These are phyloP conservation scores for Tupaia chinensis DNA, from an alignment of 2,113 vertebrate genomes.

Conservation along the genomic window DNA sequence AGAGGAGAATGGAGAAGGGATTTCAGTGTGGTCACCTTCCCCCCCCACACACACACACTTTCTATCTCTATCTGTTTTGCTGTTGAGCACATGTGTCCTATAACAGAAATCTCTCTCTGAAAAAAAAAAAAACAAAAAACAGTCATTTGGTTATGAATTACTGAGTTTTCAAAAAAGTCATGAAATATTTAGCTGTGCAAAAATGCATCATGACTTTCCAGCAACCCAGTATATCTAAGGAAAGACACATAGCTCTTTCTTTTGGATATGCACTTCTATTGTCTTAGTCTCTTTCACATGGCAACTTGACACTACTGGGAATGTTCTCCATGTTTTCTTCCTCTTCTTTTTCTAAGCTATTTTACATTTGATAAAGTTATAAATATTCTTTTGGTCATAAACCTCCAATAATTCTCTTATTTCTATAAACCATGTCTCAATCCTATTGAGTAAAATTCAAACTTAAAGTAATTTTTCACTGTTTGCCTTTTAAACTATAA, in stretches of 20 bases:
- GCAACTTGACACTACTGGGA: background rate
- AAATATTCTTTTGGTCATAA: background rate
- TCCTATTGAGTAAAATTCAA: background rate
- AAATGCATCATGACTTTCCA: too few relatives aligned
- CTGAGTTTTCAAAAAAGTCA: too few relatives aligned
- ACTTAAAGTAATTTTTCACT: background rate
- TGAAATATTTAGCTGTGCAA: too few relatives aligned
- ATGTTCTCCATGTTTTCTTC: background rate
- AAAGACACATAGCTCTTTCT: background rate
- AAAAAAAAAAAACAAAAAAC: too few relatives aligned
- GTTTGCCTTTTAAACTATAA: background rate
- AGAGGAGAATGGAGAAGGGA: too few relatives aligned
- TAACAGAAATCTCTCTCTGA: too few relatives aligned
- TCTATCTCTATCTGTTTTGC: too few relatives aligned
- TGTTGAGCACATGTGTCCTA: too few relatives aligned
- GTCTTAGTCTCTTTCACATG: background rate
- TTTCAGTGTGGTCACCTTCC: too few relatives aligned
- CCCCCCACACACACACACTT: too few relatives aligned
- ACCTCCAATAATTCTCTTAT: background rate
- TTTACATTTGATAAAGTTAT: background rate
- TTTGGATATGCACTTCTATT: background rate
- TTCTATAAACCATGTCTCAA: background rate
- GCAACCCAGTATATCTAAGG: background rate
- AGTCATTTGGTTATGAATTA: background rate
- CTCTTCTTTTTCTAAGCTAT: background rate